Base-by-base conservation (phyloP, 2,113 vertebrate genomes). In the Setophaga coronata region DNA sequence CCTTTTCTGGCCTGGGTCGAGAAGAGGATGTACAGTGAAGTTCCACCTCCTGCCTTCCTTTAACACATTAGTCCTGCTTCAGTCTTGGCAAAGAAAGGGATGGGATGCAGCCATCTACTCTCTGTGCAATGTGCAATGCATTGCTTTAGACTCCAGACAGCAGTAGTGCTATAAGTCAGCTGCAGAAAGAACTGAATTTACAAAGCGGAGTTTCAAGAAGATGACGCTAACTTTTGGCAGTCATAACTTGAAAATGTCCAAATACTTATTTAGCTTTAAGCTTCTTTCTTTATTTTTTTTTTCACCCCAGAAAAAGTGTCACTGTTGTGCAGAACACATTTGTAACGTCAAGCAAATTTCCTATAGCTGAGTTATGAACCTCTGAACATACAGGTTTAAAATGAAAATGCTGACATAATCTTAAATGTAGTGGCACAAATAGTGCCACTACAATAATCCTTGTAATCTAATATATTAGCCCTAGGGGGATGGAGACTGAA, bases 351-450 rank as follows among this genome's bases (percentile, higher is more conserved):
- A 96, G 79, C 42, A 95, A 90, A 95, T 61, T 86, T 84, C 89
- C 90, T 87, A 38, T 29, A 96, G 89, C 77, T 86, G 97, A 97
- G 69, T 96, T 97, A 93, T 85, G 93, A 97, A 89, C 61, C 85
- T 90, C 79, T 90, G 70, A 96, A 89, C 62, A 47, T 62, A 76
- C 80, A 83, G 33, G 69, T 96, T 97, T 96, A 82, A 95, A 96
- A 97, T 95, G 76, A 86, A 96, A 97, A 96, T 61, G 66, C 78
- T 97, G 92, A 86, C 84, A 87, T 76, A 84, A 89, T 96, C 76
- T 97, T 96, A 96, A 97, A 80, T 81, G 81, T 74, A 95, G 85
- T 83, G 72, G 90, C 92, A 96, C 90, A 94, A 97, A 96, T 96
- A 95, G 62, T 72, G 80, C 89, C 61, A 74, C 84, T 76, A 53